Evolutionary conservation across 2,888 invertebrate genomes (phyloP), one percentile per base, ranked within the genome.

Genomic region (Clivina fossor): DNA sequence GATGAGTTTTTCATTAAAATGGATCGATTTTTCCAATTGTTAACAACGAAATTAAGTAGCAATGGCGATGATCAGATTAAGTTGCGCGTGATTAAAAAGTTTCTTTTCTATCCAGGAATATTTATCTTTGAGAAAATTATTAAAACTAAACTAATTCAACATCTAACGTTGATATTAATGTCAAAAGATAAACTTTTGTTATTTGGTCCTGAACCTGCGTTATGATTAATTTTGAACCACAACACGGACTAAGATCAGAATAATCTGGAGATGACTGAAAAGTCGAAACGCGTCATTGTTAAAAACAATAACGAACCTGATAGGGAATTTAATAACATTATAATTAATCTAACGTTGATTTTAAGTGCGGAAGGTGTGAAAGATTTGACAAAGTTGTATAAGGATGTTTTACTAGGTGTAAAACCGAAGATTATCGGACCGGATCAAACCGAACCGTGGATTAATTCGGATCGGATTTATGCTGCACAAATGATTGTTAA

Each of bases 51-150:
- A 30, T 65, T 83, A 13, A 79, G 77, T 54, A 71, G 71, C 1
- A 76, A 80, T 18, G 72, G 74, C 33, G 74, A 80, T 4, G 72
- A 75, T 22, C 74, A 76, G 61, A 73, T 76, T 1, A 81, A 83
- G 68, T 73, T 87, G 1, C 73, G 76, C 5, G 76, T 82, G 3
- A 69, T 90, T 28, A 81, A 81, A n/a, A 84, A 81, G 63, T 69
- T 90, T 1, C 73, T 88, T 7, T 77, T 86, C 37, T 75, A 81
- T 67, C 86, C 88, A 0, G 88, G 88, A 2, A 82, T 83, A 64
- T 80, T 89, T 58, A 83, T 84, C 71, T 84, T 89, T 59, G 86
- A 88, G 65, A 86, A 86, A 72, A 81, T 83, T 22, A 86, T 86
- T 15, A 80, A 82, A 8, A 81, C 80, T 9, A 83, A 81, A 63